phyloP scores from a whole-genome alignment of 2,888 invertebrate species.

The Xestia xanthographa region DNA sequence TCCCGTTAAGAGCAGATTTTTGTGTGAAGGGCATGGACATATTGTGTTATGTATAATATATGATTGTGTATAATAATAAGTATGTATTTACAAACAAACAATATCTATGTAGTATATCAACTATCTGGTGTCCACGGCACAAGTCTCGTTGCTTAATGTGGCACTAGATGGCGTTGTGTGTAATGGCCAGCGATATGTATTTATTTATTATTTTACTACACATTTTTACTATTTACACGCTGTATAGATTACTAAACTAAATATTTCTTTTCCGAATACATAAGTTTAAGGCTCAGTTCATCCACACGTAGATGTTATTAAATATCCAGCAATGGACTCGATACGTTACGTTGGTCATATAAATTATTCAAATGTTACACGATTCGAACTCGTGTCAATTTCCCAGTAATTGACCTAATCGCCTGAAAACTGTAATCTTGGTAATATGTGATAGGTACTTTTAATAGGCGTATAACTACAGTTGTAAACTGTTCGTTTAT shows the following conservation, averaged over 20 bases:
- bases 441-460: conserved; percentile 6
- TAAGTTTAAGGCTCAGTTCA: background rate
- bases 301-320: background rate
- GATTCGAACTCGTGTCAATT: conserved; percentile 27
- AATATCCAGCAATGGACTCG: background rate
- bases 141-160: too few species aligned
- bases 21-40: too few species aligned
- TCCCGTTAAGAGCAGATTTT: too few species aligned
- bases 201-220: too few species aligned
- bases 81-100: too few species aligned
- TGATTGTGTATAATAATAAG: too few species aligned
- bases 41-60: too few species aligned
- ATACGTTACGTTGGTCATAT: conserved; percentile 20
- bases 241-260: background rate
- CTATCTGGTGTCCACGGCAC: too few species aligned
- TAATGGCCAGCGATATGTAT: too few species aligned
- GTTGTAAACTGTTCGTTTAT: conserved; percentile 8
- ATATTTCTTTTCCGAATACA: background rate
- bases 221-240: background rate
- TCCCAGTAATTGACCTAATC: conserved; percentile 48
- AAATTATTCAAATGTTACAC: conserved; percentile 46
- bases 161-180: too few species aligned
- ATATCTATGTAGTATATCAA: too few species aligned
- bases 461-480: conserved; percentile 28
- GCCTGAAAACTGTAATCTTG: conserved; percentile 25